Evolutionary conservation across 2,888 invertebrate species (phyloP).

Genomic region (Meloe dianella): DNA sequence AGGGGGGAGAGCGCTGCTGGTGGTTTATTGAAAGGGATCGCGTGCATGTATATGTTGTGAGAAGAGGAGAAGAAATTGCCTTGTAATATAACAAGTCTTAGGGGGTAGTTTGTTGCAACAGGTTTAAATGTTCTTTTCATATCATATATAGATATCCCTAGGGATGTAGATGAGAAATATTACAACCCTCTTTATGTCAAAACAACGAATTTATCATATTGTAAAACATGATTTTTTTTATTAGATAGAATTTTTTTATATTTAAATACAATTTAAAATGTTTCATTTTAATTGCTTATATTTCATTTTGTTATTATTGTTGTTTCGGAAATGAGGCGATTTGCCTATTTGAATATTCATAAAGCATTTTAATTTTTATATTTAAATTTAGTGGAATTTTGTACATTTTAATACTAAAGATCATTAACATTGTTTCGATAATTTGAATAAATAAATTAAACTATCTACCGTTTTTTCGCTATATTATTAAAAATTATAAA

Average conservation of each 20-base stretch:
- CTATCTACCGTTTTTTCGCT: conserved; percentile 20
- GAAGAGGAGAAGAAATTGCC: conserved; percentile 30
- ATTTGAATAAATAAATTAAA: conserved; percentile 28
- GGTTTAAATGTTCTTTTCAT: conserved; percentile 57
- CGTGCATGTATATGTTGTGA: conserved; percentile 25
- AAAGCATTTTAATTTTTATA: conserved; percentile 26
- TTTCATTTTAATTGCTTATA: neutral
- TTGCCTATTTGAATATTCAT: conserved; percentile 35
- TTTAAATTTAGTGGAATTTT: conserved; percentile 33
- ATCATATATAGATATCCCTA: conserved; percentile 47
- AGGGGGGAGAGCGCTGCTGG: conserved; percentile 41
- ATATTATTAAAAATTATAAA: neutral
- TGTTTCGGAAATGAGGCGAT: conserved; percentile 26
- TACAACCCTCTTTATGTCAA: conserved; percentile 37
- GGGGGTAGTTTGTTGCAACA: conserved; percentile 49
- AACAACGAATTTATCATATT: conserved; percentile 20
- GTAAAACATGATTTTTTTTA: conserved; percentile 36
- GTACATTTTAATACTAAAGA: conserved; percentile 23
- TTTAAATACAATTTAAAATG: neutral
- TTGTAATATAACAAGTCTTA: conserved; percentile 34
- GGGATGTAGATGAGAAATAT: conserved; percentile 38
- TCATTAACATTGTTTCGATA: conserved; percentile 29
- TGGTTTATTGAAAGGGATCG: conserved; percentile 49
- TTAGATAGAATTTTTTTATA: neutral
- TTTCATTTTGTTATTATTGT: neutral